Evolutionary conservation across 2,113 vertebrate species (phyloP).

Genomic region (Mirza zaza): DNA sequence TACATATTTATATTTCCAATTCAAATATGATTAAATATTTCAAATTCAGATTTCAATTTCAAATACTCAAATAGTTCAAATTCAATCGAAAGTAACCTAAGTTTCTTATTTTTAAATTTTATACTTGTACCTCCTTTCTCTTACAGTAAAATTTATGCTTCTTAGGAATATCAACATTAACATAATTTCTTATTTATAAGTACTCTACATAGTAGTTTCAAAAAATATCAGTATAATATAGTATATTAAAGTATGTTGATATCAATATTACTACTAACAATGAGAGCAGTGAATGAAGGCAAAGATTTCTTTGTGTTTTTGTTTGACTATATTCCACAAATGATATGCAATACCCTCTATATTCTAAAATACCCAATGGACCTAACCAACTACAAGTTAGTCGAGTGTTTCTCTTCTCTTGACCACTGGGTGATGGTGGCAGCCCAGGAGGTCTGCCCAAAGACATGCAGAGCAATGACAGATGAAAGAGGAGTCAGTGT

Average conservation of each 20-base stretch:
- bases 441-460: not conserved
- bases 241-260: not conserved
- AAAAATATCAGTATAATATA: not conserved
- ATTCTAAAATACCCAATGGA: not conserved
- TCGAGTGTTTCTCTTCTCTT: no score
- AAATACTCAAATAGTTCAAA: not conserved
- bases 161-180: not conserved
- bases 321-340: not conserved
- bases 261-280: not conserved
- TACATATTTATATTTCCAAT: not conserved
- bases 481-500: not conserved
- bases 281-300: not conserved
- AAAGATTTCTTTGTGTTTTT: not conserved
- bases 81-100: not conserved
- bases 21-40: not conserved
- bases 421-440: not conserved
- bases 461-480: not conserved
- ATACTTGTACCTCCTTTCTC: not conserved
- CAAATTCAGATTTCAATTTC: conserved; percentile 11
- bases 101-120: not conserved
- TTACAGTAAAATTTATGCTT: not conserved
- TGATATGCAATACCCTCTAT: not conserved
- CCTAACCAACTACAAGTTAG: not conserved
- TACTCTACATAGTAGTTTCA: not conserved
- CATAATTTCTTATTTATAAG: not conserved